These are phyloP conservation scores for Steinernema carpocapsae DNA, from an alignment of 2,888 invertebrate species.

Conservation along the genomic window DNA sequence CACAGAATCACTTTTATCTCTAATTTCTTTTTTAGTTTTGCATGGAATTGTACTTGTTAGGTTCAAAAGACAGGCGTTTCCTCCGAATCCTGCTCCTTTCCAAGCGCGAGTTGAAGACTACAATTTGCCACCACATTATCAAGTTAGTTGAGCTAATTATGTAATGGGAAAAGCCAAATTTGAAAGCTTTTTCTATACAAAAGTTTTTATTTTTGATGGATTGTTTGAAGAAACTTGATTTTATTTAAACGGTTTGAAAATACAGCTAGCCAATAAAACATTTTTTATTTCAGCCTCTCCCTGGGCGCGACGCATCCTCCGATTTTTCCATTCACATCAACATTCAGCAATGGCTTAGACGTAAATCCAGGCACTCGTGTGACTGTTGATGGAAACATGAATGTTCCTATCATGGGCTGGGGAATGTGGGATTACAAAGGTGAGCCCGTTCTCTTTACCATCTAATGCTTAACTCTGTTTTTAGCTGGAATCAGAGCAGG, in stretches of 20 bases:
- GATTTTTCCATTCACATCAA: constrained; percentile 59
- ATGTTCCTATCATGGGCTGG: constrained; percentile 59
- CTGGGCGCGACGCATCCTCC: constrained; percentile 64
- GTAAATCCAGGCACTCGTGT: constrained; percentile 61
- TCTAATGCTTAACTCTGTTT: no score
- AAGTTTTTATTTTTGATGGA: no score
- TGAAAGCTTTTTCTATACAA: no score
- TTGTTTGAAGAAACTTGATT: no score
- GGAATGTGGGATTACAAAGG: constrained; percentile 65
- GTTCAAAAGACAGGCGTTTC: constrained; percentile 52
- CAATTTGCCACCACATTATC: constrained; percentile 62
- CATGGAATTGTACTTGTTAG: constrained; percentile 16
- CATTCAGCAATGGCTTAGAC: constrained; percentile 61
- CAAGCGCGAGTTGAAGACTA: constrained; percentile 60
- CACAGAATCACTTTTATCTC: no score
- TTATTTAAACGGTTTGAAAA: no score
- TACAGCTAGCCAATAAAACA: no score
- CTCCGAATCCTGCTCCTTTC: constrained; percentile 60
- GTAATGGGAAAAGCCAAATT: neutral
- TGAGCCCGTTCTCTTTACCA: no score
- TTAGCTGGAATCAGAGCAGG: constrained; percentile 56
- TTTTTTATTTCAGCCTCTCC: constrained; percentile 56
- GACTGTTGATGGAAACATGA: constrained; percentile 61
- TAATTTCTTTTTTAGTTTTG: neutral
- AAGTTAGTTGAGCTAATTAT: constrained; percentile 43